Conservation (phyloP, 2,888 invertebrate genomes). For the Charanyca ferruginea region DNA sequence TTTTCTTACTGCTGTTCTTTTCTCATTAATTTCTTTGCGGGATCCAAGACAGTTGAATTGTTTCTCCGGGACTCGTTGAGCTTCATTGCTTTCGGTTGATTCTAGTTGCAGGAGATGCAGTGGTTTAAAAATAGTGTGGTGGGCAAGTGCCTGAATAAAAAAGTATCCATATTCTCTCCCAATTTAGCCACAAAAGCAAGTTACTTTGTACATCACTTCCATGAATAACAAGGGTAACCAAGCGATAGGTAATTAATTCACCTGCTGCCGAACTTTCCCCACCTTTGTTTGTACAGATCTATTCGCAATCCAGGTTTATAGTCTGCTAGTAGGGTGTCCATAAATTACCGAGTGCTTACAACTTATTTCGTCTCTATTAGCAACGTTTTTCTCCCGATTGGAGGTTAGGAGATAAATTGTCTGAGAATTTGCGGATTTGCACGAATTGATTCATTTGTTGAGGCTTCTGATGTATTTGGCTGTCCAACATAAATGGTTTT, state of each 20-base stretch:
- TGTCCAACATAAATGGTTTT: constrained; percentile 11
- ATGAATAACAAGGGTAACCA: constrained; percentile 47
- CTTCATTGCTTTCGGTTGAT: too few species aligned
- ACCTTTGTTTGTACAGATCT: constrained; percentile 54
- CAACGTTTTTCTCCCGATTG: constrained; percentile 44
- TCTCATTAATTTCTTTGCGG: too few species aligned
- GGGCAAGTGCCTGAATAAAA: background rate
- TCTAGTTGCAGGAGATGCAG: too few species aligned
- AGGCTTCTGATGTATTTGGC: constrained; percentile 18
- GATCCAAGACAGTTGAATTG: too few species aligned
- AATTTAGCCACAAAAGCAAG: background rate
- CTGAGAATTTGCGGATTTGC: constrained; percentile 40
- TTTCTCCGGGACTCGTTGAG: too few species aligned
- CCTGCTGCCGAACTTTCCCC: constrained; percentile 45
- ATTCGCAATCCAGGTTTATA: constrained; percentile 51
- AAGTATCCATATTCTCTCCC: too few species aligned
- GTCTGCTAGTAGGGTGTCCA: constrained; percentile 27
- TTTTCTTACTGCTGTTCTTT: too few species aligned
- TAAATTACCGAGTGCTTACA: constrained; percentile 56
- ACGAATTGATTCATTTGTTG: constrained; percentile 49
- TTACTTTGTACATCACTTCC: constrained; percentile 5
- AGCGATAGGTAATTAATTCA: constrained; percentile 52
- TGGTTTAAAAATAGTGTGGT: too few species aligned
- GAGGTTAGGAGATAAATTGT: constrained; percentile 35
- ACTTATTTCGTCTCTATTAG: constrained; percentile 52